A percentile compares a stretch with the other conserved stretches of the same genome.
phyloP scores from a whole-genome alignment of 2,888 invertebrate genomes.

The Ochlodes sylvanus region DNA sequence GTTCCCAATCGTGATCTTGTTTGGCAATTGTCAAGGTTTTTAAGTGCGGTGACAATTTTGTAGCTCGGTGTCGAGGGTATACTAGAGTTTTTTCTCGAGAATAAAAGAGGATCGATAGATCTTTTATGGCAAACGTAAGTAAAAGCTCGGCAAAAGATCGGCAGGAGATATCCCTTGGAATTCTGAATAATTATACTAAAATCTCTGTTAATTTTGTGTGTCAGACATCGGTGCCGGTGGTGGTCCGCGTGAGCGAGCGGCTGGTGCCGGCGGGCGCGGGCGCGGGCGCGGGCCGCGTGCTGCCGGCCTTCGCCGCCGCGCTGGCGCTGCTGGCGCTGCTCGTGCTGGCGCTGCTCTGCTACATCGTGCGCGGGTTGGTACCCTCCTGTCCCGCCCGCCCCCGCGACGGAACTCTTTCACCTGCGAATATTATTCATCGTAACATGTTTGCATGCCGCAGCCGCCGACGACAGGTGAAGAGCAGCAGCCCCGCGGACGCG shows the following conservation, averaged over 20 bases:
- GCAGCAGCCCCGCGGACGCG: slow-evolving; percentile 47
- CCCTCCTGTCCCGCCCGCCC: background rate
- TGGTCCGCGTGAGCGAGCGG: slow-evolving; percentile 85
- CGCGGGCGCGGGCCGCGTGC: slow-evolving; percentile 71
- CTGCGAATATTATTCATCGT: too few relatives aligned
- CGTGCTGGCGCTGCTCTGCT: slow-evolving; percentile 89
- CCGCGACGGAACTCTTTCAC: too few relatives aligned
- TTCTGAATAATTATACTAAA: too few relatives aligned
- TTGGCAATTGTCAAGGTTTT: too few relatives aligned
- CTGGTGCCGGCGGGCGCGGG: slow-evolving; percentile 66
- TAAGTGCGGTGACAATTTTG: too few relatives aligned
- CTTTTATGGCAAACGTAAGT: too few relatives aligned
- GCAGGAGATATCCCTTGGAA: too few relatives aligned
- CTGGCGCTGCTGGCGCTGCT: slow-evolving; percentile 90
- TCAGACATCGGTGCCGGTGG: slow-evolving; percentile 87
- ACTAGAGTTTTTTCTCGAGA: too few relatives aligned
- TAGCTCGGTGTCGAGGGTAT: too few relatives aligned
- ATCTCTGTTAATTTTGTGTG: background rate
- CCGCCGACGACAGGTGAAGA: slow-evolving; percentile 40
- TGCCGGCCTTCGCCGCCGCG: slow-evolving; percentile 87
- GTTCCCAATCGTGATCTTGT: too few relatives aligned
- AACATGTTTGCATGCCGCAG: background rate
- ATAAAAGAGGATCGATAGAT: too few relatives aligned
- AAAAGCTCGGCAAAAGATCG: too few relatives aligned
- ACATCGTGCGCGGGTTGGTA: slow-evolving; percentile 88